These are phyloP conservation scores for Pristis pectinata DNA, from an alignment of 2,797 vertebrate genomes.

Conservation along the genomic window DNA sequence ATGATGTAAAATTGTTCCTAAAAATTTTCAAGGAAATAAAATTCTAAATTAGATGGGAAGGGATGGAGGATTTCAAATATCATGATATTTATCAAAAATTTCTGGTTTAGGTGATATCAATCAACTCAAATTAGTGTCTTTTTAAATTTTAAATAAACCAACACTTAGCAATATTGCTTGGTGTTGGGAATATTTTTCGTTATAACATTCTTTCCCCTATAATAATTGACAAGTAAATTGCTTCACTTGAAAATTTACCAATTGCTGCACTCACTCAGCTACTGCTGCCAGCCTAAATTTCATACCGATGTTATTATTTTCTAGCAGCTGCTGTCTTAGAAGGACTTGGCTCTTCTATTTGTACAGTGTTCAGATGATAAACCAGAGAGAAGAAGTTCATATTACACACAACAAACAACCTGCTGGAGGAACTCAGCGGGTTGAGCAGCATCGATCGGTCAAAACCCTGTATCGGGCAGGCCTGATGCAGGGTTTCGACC, in stretches of 20 bases:
- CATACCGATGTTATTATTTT: background rate
- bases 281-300: background rate
- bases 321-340: no score
- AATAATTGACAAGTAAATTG: background rate
- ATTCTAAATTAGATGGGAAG: background rate
- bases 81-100: background rate
- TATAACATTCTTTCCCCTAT: background rate
- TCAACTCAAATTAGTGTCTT: background rate
- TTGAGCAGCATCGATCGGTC: no score
- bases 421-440: no score
- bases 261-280: background rate
- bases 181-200: background rate
- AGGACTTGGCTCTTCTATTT: no score
- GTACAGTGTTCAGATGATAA: no score
- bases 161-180: background rate
- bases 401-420: no score
- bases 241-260: background rate
- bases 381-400: no score
- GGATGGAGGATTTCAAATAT: background rate
- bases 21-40: background rate
- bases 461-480: no score
- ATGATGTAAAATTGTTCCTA: background rate
- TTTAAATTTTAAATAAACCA: background rate
- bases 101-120: background rate
- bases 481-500: no score